Percentiles rank a stretch among this genome's conserved stretches.
Evolutionary conservation across 2,888 invertebrate species (phyloP).

Genomic region (Mechanitis mazaeus): DNA sequence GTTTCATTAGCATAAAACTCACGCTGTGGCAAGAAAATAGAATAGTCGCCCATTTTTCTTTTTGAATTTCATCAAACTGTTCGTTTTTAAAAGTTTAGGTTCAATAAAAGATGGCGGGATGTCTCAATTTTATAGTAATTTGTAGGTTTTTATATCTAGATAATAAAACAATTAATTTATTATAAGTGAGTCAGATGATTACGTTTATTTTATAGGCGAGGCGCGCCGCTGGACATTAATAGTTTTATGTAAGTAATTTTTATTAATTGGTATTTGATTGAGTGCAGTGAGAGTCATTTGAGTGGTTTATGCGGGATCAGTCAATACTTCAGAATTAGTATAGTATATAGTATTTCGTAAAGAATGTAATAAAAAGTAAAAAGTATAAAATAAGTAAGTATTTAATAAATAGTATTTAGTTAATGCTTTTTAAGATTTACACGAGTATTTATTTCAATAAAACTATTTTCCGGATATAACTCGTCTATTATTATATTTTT

Average conservation of each 20-base stretch:
- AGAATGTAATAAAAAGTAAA: no score
- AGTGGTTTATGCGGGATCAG: conserved; percentile 52
- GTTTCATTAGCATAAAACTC: conserved; percentile 72
- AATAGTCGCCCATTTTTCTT: conserved; percentile 56
- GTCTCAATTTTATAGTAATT: conserved; percentile 70
- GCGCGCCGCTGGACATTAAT: conserved; percentile 65
- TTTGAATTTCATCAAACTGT: conserved; percentile 63
- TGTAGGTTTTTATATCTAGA: conserved; percentile 67
- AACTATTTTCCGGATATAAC: no score
- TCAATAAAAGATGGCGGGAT: conserved; percentile 71
- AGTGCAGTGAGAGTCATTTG: conserved; percentile 47
- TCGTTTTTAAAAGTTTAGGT: conserved; percentile 53
- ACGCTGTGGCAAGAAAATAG: conserved; percentile 60
- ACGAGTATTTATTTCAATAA: no score
- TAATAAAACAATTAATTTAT: conserved; percentile 76
- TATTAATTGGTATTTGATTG: conserved; percentile 71
- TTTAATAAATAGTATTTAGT: no score
- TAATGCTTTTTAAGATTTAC: no score
- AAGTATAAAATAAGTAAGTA: no score
- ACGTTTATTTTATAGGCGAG: conserved; percentile 65
- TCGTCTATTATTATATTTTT: no score
- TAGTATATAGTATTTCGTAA: no score
- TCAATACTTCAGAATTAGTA: conserved; percentile 30
- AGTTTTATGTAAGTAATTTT: conserved; percentile 71
- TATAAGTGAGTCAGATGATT: conserved; percentile 61